A percentile compares a stretch with the other conserved stretches of the same genome.
These are phyloP conservation scores for Festucalex cinctus DNA, from an alignment of 2,113 vertebrate species.

Conservation along the genomic window DNA sequence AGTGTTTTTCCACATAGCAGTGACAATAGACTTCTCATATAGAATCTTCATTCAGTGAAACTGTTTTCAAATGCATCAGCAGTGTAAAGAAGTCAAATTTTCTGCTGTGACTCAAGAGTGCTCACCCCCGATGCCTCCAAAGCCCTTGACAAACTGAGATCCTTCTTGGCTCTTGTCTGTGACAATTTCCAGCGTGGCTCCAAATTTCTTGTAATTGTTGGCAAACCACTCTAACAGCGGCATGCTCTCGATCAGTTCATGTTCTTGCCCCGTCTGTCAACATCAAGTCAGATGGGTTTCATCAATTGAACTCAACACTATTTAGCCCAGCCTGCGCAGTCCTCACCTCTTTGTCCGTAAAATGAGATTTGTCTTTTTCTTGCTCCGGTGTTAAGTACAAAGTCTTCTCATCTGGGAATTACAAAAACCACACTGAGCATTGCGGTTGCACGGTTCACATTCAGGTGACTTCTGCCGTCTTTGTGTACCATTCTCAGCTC, in stretches of 20 bases:
- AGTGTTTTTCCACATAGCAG: no score
- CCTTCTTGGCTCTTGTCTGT: slow-evolving; percentile 99
- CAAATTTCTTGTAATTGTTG: slow-evolving; percentile 99
- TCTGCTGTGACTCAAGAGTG: not conserved
- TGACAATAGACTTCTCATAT: not conserved
- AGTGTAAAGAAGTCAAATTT: not conserved
- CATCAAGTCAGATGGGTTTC: slow-evolving; percentile 16
- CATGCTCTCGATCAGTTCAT: slow-evolving; percentile 98
- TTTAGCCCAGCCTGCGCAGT: not conserved
- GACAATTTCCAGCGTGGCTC: slow-evolving; percentile 98
- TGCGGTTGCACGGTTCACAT: not conserved
- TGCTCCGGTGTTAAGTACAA: slow-evolving; percentile 97
- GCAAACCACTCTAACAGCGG: slow-evolving; percentile 99
- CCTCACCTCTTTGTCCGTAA: slow-evolving; percentile 98
- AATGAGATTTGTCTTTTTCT: slow-evolving; percentile 99
- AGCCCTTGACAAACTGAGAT: slow-evolving; percentile 99
- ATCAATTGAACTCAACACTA: not conserved
- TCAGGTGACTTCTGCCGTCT: not conserved
- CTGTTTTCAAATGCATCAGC: no score
- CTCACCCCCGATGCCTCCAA: slow-evolving; percentile 98
- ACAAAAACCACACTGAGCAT: slow-evolving; percentile 4
- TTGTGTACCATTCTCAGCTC: slow-evolving; percentile 69
- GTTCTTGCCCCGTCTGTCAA: slow-evolving; percentile 92
- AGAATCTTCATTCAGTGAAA: not conserved
- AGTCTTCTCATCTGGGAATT: slow-evolving; percentile 88